Percentiles rank a stretch among this genome's conserved stretches.
Evolutionary conservation across 2,113 vertebrate species (phyloP).

Genomic region (Nerophis lumbriciformis): DNA sequence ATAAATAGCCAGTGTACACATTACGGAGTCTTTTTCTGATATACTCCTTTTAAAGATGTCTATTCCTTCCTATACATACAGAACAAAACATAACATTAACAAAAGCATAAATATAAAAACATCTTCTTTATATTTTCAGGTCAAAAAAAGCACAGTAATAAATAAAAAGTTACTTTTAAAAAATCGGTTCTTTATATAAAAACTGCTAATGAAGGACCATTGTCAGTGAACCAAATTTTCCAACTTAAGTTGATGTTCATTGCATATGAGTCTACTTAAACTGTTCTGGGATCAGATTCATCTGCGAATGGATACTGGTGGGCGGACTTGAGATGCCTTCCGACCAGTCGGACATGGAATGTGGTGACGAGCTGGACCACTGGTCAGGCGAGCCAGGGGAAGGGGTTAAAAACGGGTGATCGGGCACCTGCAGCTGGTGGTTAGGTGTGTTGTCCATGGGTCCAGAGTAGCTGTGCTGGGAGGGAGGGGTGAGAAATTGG

Average conservation of each 20-base stretch:
- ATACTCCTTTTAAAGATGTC: conserved; percentile 41
- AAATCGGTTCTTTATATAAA: conserved; percentile 52
- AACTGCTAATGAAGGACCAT: conserved; percentile 43
- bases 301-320: conserved; percentile 88
- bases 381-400: conserved; percentile 96
- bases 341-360: conserved; percentile 97
- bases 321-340: conserved; percentile 97
- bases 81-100: conserved; percentile 31
- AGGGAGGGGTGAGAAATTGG: conserved; percentile 95
- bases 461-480: conserved; percentile 91
- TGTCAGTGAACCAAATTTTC: conserved; percentile 33
- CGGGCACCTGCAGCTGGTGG: conserved; percentile 91
- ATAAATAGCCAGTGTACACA: conserved; percentile 72
- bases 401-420: conserved; percentile 94
- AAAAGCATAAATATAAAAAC: conserved; percentile 71
- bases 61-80: conserved; percentile 42
- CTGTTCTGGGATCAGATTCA: conserved; percentile 87
- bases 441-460: conserved; percentile 92
- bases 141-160: conserved; percentile 69
- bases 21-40: conserved; percentile 39
- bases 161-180: conserved; percentile 69
- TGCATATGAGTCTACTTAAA: conserved; percentile 80
- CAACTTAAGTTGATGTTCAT: conserved; percentile 16
- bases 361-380: conserved; percentile 97
- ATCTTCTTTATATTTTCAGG: conserved; percentile 61